Base-by-base conservation (phyloP, 2,888 invertebrate genomes). In the Drosophila lutescens region DNA sequence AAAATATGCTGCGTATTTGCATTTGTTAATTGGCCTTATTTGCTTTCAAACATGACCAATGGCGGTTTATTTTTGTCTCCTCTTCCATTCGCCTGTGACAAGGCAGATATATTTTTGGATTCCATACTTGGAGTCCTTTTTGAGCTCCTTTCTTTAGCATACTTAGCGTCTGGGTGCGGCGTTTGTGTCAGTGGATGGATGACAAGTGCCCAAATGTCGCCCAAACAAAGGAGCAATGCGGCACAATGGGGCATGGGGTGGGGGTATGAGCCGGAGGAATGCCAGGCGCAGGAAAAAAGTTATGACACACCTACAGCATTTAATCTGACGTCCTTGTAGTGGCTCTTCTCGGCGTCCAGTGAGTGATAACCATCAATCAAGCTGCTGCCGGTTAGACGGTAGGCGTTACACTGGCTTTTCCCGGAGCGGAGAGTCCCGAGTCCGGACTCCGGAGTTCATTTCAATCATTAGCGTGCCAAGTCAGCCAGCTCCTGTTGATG, bases 281-380 rank as follows among this genome's bases (percentile, higher is more conserved):
- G 38, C 32, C 62, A 58, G 54, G 75, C 78, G 74, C 76, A 67
- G 61, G 54, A 55, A 71, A 63, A 61, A 76, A 80, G 74, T 80
- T 86, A 84, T 86, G 86, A 85, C 86, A 86, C 87, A 86, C 86
- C 86, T 86, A 81, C 80, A 79, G 78, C 86, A 86, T 87, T 87
- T 87, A 80, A 86, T 79, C 83, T 80, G 77, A 57, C 74, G 78
- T 74, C 80, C 65, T 57, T 54, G 59, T 63, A 70, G 65, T 50
- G 77, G 66, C 71, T 65, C 62, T 62, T 65, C 71, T 23, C 51
- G 65, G 51, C 50, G 61, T 55, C 67, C 67, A 69, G 63, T 87
- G 80, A 86, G 86, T 83, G 87, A 87, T 86, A 86, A 86, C 86
- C 86, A 86, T 86, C 88, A 86, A 86, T 86, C 86, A 86, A 79